Evolutionary conservation across 2,888 invertebrate species (phyloP), one percentile per base, ranked within the genome.

Genomic region (Sisyra terminalis): DNA sequence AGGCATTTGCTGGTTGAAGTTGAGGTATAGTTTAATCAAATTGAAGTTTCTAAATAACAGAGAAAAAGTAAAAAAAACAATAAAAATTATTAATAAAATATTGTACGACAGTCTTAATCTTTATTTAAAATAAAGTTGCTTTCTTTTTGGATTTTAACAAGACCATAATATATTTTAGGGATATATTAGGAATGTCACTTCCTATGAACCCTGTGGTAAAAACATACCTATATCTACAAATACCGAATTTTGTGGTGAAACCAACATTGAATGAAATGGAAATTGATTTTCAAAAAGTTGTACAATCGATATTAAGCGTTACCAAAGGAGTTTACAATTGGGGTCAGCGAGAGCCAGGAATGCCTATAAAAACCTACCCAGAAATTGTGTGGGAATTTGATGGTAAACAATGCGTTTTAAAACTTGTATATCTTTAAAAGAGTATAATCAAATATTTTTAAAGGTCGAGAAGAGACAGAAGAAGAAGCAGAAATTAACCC

Each of bases 251-350:
- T 44, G 56, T 65, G 16, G 70, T 79, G 42, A 66, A 65, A 45
- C 80, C 80, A 0, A 66, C 67, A 2, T 57, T 85, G 45, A 83
- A 84, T 48, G 80, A 81, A 50, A 74, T 85, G 48, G 83, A 85
- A 53, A 64, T 65, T 45, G 63, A 71, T 30, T 78, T 84, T 59
- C 66, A 70, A 8, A 70, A 71, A 59, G 73, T 77, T 48, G 62
- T 81, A 29, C 73, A 73, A 50, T 75, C 75, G 55, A 70, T 86
- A 46, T 68, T 87, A 52, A 76, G 79, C 50, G 73, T 76, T 5
- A 75, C 82, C 53, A 79, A 82, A 50, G 73, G 70, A 43, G 71
- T 89, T 2, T 69, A 69, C 2, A 74, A 80, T 61, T 90, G 89
- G 89, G 85, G 84, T 8, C 83, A 85, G 53, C 73, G 76, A 51